Evolutionary conservation across 1,140 invertebrate genomes (phyloP).

Genomic region (Pseudobourletiella spinata): DNA sequence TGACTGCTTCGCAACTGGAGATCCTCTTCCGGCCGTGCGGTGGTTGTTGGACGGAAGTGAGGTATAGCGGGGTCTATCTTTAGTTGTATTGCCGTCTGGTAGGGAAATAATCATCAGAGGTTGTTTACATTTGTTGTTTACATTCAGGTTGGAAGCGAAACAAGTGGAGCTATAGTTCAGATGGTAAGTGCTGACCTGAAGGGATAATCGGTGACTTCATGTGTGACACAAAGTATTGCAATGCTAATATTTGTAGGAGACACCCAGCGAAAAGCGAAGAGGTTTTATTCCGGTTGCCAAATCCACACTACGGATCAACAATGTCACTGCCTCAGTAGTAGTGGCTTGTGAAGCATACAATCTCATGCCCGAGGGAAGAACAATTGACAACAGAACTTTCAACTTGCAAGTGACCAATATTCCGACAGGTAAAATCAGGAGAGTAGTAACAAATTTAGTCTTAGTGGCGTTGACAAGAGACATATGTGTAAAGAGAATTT

Average conservation of each 20-base stretch:
- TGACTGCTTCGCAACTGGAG: constrained; percentile 29
- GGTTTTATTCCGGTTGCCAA: constrained; percentile 25
- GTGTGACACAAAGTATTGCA: no score
- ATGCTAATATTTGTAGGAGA: constrained; percentile 1
- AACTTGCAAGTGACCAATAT: constrained; percentile 32
- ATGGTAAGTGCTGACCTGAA: constrained; percentile 21
- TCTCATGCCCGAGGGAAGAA: neutral
- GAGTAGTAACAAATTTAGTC: neutral
- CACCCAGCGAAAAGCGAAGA: constrained; percentile 8
- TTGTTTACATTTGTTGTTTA: no score
- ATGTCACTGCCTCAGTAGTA: constrained; percentile 22
- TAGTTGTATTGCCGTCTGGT: no score
- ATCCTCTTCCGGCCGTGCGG: constrained; percentile 29
- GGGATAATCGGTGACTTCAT: no score
- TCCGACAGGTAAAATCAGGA: constrained; percentile 11
- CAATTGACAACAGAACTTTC: constrained; percentile 3
- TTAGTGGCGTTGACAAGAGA: neutral
- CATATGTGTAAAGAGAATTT: neutral
- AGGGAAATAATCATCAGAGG: no score
- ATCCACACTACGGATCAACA: constrained; percentile 31
- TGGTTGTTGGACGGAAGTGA: constrained; percentile 29
- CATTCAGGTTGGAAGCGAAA: constrained; percentile 27
- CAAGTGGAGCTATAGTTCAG: constrained; percentile 26
- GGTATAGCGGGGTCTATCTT: constrained; percentile 12
- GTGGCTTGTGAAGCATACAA: constrained; percentile 30